Conservation (phyloP, 2,888 invertebrate species). For the Smittia sp. region DNA sequence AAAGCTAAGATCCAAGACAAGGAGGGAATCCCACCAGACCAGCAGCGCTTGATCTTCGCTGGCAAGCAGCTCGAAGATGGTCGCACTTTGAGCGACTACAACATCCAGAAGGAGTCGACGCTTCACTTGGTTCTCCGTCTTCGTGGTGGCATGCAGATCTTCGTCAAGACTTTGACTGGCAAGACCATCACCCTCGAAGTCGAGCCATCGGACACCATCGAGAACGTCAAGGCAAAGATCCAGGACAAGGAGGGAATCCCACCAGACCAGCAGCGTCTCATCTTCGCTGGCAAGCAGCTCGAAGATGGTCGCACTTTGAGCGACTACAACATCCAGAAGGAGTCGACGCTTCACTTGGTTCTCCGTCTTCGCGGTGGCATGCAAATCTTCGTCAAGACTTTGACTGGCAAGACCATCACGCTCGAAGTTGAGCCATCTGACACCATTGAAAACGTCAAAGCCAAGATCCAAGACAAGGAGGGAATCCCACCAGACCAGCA, state of each 20-base stretch:
- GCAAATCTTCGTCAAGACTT: constrained; percentile 97
- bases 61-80: constrained; percentile 8
- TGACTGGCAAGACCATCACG: constrained; percentile 93
- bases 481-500: constrained; percentile 85
- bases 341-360: constrained; percentile 85
- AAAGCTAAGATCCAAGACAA: constrained; percentile 30
- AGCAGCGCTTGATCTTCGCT: constrained; percentile 15
- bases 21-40: constrained; percentile 19
- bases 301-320: constrained; percentile 92
- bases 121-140: constrained; percentile 22
- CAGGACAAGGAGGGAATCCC: constrained; percentile 88
- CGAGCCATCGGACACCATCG: constrained; percentile 89
- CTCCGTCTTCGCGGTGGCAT: constrained; percentile 91
- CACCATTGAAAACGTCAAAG: constrained; percentile 93
- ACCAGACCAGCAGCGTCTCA: constrained; percentile 82
- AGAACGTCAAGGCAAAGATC: constrained; percentile 92
- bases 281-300: constrained; percentile 93
- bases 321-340: constrained; percentile 94
- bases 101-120: constrained; percentile 20
- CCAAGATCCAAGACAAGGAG: constrained; percentile 88
- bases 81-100: constrained; percentile 20
- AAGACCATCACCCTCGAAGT: constrained; percentile 94
- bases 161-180: constrained; percentile 91
- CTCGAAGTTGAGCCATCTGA: constrained; percentile 91
- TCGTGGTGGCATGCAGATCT: constrained; percentile 79